phyloP scores from a whole-genome alignment of 2,888 invertebrate species.

The Flexamia atlantica region DNA sequence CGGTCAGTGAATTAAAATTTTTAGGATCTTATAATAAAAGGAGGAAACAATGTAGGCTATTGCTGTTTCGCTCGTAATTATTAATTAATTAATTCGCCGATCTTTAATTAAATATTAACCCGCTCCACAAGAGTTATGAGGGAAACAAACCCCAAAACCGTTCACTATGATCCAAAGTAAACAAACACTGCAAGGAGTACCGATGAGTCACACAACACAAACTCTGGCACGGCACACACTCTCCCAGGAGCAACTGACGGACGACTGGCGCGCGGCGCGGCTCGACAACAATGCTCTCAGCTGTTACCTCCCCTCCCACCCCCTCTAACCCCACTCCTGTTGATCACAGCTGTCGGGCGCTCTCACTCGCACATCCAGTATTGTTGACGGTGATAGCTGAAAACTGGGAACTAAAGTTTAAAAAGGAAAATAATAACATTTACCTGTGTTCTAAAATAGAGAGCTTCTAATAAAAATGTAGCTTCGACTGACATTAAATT shows the following conservation, averaged over 20 bases:
- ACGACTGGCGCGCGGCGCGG: constrained; percentile 36
- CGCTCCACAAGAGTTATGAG: no score
- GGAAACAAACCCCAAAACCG: constrained; percentile 27
- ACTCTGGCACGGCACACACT: constrained; percentile 20
- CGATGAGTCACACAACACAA: constrained; percentile 4
- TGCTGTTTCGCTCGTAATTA: no score
- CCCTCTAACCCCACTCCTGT: neutral
- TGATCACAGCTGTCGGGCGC: constrained; percentile 2
- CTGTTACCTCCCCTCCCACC: constrained; percentile 5
- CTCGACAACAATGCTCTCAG: constrained; percentile 7
- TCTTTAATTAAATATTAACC: no score
- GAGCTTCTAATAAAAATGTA: no score
- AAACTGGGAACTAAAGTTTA: no score
- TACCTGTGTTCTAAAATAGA: no score
- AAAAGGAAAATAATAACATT: no score
- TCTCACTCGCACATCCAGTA: neutral
- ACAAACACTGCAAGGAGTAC: neutral
- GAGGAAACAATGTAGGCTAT: no score
- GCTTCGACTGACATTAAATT: no score
- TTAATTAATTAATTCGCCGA: no score
- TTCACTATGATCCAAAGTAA: constrained; percentile 24
- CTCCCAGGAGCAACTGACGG: neutral
- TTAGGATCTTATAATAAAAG: no score
- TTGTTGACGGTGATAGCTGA: neutral
- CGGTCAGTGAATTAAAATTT: no score